These are phyloP conservation scores for Bombus pyrosoma DNA, from an alignment of 1,140 invertebrate species.

Conservation along the genomic window DNA sequence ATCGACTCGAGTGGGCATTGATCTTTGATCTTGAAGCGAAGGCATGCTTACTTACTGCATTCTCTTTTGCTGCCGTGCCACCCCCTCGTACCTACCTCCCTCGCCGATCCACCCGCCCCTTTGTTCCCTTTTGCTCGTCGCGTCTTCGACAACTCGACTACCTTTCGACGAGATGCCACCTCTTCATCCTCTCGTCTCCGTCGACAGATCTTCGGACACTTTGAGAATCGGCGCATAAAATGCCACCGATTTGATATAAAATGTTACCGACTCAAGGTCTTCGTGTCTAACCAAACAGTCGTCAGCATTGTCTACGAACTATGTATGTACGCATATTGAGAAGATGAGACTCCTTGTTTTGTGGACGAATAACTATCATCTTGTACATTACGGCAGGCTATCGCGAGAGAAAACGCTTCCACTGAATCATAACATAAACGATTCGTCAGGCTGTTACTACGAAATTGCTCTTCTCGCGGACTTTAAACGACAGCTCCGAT, in stretches of 20 bases:
- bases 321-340: no score
- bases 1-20: conserved; percentile 67
- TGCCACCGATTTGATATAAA: background rate
- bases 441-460: background rate
- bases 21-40: conserved; percentile 68
- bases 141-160: background rate
- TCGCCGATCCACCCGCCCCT: background rate
- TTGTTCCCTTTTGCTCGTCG: background rate
- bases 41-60: conserved; percentile 59
- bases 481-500: background rate
- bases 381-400: background rate
- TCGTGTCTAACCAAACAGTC: background rate
- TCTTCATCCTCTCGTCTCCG: background rate
- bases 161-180: conserved; percentile 26
- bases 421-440: background rate
- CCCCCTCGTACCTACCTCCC: conserved; percentile 24
- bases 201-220: background rate
- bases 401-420: background rate
- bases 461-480: background rate
- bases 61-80: conserved; percentile 50
- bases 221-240: background rate
- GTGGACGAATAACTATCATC: background rate
- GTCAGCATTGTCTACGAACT: background rate
- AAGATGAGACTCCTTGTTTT: no score
- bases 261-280: background rate